These are phyloP conservation scores for Nesometra sesokonis DNA, from an alignment of 35 echinoderm and acorn worm genomes.

Conservation along the genomic window DNA sequence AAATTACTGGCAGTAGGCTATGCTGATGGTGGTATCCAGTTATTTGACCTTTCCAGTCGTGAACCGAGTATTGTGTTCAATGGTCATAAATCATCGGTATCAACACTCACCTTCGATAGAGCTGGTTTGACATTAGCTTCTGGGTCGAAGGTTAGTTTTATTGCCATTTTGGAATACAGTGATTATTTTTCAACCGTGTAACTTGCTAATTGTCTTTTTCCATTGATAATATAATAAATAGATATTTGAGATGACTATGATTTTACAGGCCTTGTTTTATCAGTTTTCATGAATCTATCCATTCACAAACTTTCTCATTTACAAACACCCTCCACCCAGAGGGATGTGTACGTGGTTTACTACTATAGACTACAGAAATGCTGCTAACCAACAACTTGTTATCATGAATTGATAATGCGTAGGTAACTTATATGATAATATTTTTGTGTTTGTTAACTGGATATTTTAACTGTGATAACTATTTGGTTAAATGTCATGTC, in stretches of 20 bases:
- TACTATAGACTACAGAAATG: too few species aligned
- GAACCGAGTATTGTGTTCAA: conserved; percentile 75
- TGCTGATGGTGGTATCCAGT: conserved; percentile 58
- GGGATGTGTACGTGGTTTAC: neutral
- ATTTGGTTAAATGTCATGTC: too few species aligned
- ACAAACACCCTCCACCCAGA: too few species aligned
- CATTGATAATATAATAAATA: neutral
- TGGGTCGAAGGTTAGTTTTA: conserved; percentile 81
- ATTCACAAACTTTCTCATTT: too few species aligned
- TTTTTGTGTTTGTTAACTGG: too few species aligned
- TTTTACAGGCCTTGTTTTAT: too few species aligned
- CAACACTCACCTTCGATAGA: conserved; percentile 58
- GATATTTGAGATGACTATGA: neutral
- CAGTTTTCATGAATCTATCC: too few species aligned
- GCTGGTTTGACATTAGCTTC: conserved; percentile 49
- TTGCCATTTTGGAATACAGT: too few species aligned
- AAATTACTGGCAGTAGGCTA: conserved; percentile 74
- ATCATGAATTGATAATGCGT: too few species aligned
- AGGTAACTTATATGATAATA: too few species aligned
- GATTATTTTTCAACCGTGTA: neutral
- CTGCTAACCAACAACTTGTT: too few species aligned
- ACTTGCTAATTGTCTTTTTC: neutral
- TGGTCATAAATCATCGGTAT: conserved; percentile 90
- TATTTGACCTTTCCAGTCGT: conserved; percentile 45
- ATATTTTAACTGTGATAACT: too few species aligned